Conservation (phyloP, 2,888 invertebrate species). For the Homarus gammarus region DNA sequence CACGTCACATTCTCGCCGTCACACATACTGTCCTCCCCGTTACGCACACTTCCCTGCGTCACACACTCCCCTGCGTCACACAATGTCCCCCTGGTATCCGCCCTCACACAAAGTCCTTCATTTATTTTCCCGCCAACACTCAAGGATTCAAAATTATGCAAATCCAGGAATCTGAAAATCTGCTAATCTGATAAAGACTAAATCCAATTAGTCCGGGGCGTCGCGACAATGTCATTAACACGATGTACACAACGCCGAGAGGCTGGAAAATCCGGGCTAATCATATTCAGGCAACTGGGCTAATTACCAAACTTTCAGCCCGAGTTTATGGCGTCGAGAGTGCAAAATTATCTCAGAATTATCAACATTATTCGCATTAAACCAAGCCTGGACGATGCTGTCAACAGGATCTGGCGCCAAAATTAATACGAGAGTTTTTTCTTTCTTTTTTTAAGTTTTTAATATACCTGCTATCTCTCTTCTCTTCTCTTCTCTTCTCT, state of each 20-base stretch:
- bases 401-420: constrained; percentile 27
- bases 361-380: constrained; percentile 44
- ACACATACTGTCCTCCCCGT: background rate
- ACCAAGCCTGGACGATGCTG: constrained; percentile 32
- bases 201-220: constrained; percentile 56
- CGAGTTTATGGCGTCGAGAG: constrained; percentile 51
- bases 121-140: constrained; percentile 40
- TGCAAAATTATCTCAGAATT: constrained; percentile 55
- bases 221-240: constrained; percentile 61
- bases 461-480: too few relatives aligned
- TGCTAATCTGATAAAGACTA: constrained; percentile 57
- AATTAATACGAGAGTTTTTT: constrained; percentile 29
- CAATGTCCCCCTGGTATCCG: background rate
- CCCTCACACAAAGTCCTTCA: constrained; percentile 46
- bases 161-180: constrained; percentile 67
- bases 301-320: constrained; percentile 64
- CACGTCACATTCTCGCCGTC: background rate
- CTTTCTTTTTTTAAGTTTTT: background rate
- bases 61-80: too few relatives aligned
- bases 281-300: constrained; percentile 65
- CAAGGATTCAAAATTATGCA: constrained; percentile 67
- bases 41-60: too few relatives aligned
- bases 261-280: constrained; percentile 62
- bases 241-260: constrained; percentile 39
- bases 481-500: background rate